Evolutionary conservation across 2,113 vertebrate genomes (phyloP).

Genomic region (Catharus fuscescens): DNA sequence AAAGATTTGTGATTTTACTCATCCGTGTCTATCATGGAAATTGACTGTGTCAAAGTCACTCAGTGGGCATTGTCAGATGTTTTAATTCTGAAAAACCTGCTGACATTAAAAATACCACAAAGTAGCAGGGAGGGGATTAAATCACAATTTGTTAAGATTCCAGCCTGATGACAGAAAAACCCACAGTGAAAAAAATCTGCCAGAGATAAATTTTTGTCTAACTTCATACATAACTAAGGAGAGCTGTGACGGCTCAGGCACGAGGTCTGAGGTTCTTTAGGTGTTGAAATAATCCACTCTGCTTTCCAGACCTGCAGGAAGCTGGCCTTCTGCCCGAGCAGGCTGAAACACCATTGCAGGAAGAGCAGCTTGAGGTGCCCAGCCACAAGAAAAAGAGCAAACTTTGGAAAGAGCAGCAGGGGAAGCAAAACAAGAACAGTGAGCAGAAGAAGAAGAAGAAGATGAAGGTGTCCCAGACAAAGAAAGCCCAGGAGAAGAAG

Average conservation of each 20-base stretch:
- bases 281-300: neutral
- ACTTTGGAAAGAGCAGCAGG: neutral
- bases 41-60: neutral
- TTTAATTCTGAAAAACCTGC: neutral
- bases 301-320: slow-evolving; percentile 76
- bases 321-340: slow-evolving; percentile 65
- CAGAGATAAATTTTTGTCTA: neutral
- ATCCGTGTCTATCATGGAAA: neutral
- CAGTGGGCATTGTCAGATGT: neutral
- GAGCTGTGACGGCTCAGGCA: neutral
- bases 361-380: neutral
- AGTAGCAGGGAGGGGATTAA: neutral
- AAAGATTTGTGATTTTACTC: neutral
- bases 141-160: neutral
- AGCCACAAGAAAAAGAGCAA: slow-evolving; percentile 36
- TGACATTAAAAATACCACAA: neutral
- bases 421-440: neutral
- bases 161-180: neutral
- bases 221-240: neutral
- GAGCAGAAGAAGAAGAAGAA: neutral
- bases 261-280: neutral
- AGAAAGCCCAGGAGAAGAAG: neutral
- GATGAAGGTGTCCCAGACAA: neutral
- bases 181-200: neutral
- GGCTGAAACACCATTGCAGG: neutral